Base-by-base conservation (phyloP, 2,113 vertebrate genomes). In the Carettochelys insculpta region DNA sequence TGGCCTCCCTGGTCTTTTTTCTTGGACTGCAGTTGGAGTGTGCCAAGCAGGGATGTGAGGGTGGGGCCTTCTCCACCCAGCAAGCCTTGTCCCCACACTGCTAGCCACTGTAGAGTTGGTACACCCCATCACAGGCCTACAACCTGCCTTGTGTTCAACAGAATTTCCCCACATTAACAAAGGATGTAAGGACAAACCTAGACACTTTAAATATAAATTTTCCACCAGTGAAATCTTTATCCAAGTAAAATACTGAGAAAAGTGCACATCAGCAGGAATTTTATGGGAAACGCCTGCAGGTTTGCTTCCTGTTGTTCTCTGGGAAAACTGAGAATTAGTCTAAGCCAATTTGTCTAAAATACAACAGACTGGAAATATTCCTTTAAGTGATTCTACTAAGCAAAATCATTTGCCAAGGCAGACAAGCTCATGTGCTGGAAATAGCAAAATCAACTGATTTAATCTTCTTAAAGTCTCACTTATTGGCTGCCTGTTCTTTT, bases 221-320 rank as follows among this genome's bases (percentile, higher is more conserved):
- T 75, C 16, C 34, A 83, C 65, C 87, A 80, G 16, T 31, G 52
- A 95, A 83, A 88, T 51, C 79, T 17, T 92, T 83, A 94, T 65
- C 68, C 31, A 34, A 68, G 43, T 48, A 52, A 86, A 88, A 82
- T 43, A 80, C 1, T 48, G 22, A 86, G 22, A 78, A 52, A 68
- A 79, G 58, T 47, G 75, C 52, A 83, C 24, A 84, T 1, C 93
- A 93, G 85, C 85, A n/a, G 22, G 89, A 92, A 84, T 86, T 92
- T 95, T 92, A 93, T 71, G 25, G 71, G 58, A 56, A 93, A 92
- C 92, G 38, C 45, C 54, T 73, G 52, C n/a, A 82, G 77, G 84
- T 89, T 93, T 89, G 29, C 85, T 53, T 86, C 77, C 90, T 77
- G 80, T 92, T 87, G 83, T 89, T 93, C 77, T 73, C 51, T 82